These are phyloP conservation scores for Plodia interpunctella DNA, from an alignment of 1,140 invertebrate genomes.

Conservation along the genomic window DNA sequence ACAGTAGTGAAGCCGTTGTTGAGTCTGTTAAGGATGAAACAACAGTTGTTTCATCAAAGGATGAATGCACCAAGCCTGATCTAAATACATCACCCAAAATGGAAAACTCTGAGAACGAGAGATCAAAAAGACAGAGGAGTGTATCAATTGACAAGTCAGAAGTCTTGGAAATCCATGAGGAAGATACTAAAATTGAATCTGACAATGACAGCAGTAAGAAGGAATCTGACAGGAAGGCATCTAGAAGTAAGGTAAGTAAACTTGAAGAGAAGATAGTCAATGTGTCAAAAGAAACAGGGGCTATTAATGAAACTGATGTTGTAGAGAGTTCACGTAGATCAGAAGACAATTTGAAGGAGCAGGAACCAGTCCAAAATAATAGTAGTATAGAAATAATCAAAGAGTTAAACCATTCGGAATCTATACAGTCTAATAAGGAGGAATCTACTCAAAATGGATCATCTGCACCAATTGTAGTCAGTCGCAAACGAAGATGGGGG, in stretches of 20 bases:
- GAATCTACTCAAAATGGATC: slow-evolving; percentile 44
- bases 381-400: slow-evolving; percentile 21
- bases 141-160: slow-evolving; percentile 55
- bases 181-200: slow-evolving; percentile 55
- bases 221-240: slow-evolving; percentile 27
- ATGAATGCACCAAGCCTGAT: slow-evolving; percentile 8
- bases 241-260: slow-evolving; percentile 59
- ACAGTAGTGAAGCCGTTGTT: slow-evolving; percentile 23
- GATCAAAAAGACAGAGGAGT: slow-evolving; percentile 32
- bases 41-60: slow-evolving; percentile 20
- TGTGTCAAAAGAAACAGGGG: slow-evolving; percentile 40
- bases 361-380: neutral
- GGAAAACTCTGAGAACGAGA: slow-evolving; percentile 18
- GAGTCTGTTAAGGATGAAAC: slow-evolving; percentile 17
- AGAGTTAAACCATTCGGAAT: slow-evolving; percentile 28
- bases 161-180: slow-evolving; percentile 60
- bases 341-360: slow-evolving; percentile 23
- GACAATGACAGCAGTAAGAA: slow-evolving; percentile 34
- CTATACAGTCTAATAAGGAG: slow-evolving; percentile 26
- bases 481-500: slow-evolving; percentile 70
- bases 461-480: slow-evolving; percentile 36
- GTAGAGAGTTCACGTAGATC: slow-evolving; percentile 48
- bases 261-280: slow-evolving; percentile 46
- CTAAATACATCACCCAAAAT: neutral
- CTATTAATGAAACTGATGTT: slow-evolving; percentile 66